Evolutionary conservation across 2,888 invertebrate species (phyloP).

Genomic region (Drosophila tripunctata): DNA sequence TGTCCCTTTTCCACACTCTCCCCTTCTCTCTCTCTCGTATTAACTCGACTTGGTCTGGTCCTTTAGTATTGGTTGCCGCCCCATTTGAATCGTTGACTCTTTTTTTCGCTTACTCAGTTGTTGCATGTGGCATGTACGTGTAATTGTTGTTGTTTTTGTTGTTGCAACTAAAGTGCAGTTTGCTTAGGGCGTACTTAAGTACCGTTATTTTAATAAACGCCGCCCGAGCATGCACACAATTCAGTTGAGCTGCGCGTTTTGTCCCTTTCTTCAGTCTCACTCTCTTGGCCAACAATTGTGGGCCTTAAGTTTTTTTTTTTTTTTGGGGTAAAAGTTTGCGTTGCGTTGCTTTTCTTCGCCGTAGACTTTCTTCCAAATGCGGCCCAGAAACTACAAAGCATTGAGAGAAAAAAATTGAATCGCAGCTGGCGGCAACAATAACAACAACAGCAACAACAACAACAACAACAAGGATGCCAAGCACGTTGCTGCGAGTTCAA

Average conservation of each 20-base stretch:
- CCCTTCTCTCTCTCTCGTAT: constrained; percentile 5
- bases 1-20: background rate
- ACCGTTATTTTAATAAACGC: constrained; percentile 81
- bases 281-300: background rate
- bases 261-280: too few relatives aligned
- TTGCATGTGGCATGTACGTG: constrained; percentile 31
- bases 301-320: too few relatives aligned
- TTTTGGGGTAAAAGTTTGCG: constrained; percentile 53
- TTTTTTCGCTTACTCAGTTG: constrained; percentile 9
- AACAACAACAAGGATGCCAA: constrained; percentile 14
- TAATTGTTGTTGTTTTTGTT: constrained; percentile 30
- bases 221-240: constrained; percentile 61
- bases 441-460: background rate
- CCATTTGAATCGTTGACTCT: constrained; percentile 36
- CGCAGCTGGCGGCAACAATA: constrained; percentile 40
- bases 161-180: constrained; percentile 56
- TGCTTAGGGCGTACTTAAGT: constrained; percentile 79
- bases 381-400: constrained; percentile 9
- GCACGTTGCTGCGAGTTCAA: constrained; percentile 61
- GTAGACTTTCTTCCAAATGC: constrained; percentile 48
- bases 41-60: background rate
- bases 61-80: constrained; percentile 37
- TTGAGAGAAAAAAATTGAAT: constrained; percentile 17
- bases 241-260: background rate
- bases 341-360: constrained; percentile 41